Base-by-base conservation (phyloP, 92 coral and sea anemone species). In the Zoanthus gigantus region DNA sequence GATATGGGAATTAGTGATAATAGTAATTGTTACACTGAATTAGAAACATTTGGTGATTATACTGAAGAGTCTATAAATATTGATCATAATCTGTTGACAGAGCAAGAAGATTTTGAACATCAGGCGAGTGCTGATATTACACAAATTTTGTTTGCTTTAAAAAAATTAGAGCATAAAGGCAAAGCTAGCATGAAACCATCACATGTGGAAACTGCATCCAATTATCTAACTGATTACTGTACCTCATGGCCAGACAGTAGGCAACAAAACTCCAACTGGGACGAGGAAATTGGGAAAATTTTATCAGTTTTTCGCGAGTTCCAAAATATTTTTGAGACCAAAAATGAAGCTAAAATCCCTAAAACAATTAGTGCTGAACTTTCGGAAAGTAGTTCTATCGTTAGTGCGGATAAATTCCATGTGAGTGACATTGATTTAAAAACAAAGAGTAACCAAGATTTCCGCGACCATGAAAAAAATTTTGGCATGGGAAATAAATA, bases 291-390 rank as follows among this genome's bases (percentile, higher is more conserved):
- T 81, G 52, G 75, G 45, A 67, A 81, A 0, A 65, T 81, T 81
- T 31, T 81, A 45, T 42, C 65, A 28, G 85, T 66, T 81, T 81
- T 81, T 16, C 85, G 32, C n/a, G 85, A 46, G 42, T 47, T 81
- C 16, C 74, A 66, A 68, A 81, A 47, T 47, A 81, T 66, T 45
- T 18, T 58, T 50, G 42, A 28, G 54, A 30, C 28, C 45, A 65
- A 31, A 81, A 81, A 16, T 16, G 76, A 81, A 63, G 71, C 75
- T 63, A 45, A 31, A 44, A 57, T 18, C 28, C 60, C 18, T 9
- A 13, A 67, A n/a, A 42, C 12, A 31, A 44, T 9, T 23, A 28
- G 12, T 81, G 5, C 7, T 60, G 54, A n/a, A 4, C 10, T 34
- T 17, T 29, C 10, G 30, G 72, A 48, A 7, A n/a, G 17, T 34